A percentile compares a stretch with the other conserved stretches of the same genome.
phyloP scores from a whole-genome alignment of 2,113 vertebrate genomes.

The Malurus melanocephalus region DNA sequence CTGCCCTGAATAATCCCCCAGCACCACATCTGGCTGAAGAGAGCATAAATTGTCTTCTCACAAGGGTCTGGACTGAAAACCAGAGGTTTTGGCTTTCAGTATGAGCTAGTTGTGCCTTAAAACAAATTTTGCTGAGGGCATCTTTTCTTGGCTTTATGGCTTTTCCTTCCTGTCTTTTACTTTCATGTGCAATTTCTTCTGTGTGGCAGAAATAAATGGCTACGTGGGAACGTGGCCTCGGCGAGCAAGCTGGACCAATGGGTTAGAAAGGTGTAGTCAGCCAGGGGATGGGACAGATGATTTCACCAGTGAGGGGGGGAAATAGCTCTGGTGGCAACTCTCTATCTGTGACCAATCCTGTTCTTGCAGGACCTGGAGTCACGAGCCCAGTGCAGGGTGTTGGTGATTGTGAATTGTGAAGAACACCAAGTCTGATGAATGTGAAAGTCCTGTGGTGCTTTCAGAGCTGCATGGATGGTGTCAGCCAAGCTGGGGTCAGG shows the following conservation, averaged over 20 bases:
- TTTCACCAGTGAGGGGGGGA: neutral
- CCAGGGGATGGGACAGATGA: neutral
- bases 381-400: rapidly evolving
- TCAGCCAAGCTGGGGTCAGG: neutral
- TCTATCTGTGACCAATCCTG: neutral
- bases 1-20: neutral
- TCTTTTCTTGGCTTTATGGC: neutral
- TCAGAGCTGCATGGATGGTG: neutral
- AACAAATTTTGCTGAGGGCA: neutral
- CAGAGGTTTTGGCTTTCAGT: neutral
- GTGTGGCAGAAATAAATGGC: neutral
- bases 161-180: neutral
- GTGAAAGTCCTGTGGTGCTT: neutral
- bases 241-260: neutral
- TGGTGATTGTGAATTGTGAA: neutral
- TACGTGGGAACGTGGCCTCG: neutral
- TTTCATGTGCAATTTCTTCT: neutral
- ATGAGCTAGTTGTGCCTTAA: neutral
- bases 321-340: neutral
- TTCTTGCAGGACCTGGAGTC: neutral
- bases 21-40: neutral
- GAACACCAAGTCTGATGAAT: neutral
- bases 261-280: neutral
- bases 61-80: neutral
- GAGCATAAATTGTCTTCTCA: neutral